Percentiles rank a stretch among this genome's conserved stretches.
These are phyloP conservation scores for Pissodes strobi DNA, from an alignment of 1,140 invertebrate species.

Conservation along the genomic window DNA sequence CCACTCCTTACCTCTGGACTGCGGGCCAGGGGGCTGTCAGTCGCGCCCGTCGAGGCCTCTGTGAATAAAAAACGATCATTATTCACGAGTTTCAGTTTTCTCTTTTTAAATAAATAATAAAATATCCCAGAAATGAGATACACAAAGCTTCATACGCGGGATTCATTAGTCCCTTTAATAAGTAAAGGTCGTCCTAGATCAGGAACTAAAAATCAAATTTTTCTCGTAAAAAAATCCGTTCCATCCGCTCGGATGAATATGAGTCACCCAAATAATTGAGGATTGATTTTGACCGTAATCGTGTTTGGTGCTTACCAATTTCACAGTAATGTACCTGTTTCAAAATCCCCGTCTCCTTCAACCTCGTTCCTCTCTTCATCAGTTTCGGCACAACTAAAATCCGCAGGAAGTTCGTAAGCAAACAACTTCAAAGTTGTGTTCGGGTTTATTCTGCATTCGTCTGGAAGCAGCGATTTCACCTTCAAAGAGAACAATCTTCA, in stretches of 20 bases:
- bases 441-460: constrained; percentile 48
- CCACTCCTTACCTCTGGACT: constrained; percentile 70
- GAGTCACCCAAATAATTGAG: too few relatives aligned
- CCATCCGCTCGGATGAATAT: too few relatives aligned
- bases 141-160: too few relatives aligned
- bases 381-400: constrained; percentile 10
- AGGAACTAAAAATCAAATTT: too few relatives aligned
- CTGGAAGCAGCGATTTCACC: constrained; percentile 39
- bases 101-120: too few relatives aligned
- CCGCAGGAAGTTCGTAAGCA: constrained; percentile 58
- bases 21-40: constrained; percentile 51
- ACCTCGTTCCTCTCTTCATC: constrained; percentile 15
- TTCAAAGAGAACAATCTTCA: neutral
- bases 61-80: neutral
- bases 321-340: constrained; percentile 36
- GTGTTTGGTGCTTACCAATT: too few relatives aligned
- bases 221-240: too few relatives aligned
- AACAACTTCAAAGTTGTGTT: constrained; percentile 54
- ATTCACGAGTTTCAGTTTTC: too few relatives aligned
- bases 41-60: constrained; percentile 37
- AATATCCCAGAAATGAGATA: too few relatives aligned
- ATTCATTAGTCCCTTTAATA: too few relatives aligned
- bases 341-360: constrained; percentile 31
- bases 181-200: too few relatives aligned
- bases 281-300: too few relatives aligned